phyloP scores from a whole-genome alignment of 2,113 vertebrate genomes.

The Lutjanus erythropterus region DNA sequence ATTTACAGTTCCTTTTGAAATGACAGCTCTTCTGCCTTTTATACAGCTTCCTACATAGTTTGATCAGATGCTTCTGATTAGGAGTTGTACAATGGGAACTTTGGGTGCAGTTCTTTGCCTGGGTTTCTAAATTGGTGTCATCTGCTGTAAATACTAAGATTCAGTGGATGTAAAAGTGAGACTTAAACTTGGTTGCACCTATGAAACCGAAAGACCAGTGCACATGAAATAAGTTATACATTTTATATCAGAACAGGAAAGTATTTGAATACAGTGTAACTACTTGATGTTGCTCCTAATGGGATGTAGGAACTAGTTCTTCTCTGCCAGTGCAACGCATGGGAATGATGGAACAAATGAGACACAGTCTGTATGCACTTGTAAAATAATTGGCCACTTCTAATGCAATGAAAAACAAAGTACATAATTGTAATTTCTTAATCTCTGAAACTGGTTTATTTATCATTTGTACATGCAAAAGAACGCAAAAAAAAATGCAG shows the following conservation, averaged over 20 bases:
- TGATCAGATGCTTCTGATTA: no score
- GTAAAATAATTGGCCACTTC: background rate
- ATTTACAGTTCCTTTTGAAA: background rate
- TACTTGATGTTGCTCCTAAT: background rate
- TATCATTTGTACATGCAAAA: constrained; percentile 72
- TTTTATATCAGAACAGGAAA: background rate
- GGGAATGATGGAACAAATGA: background rate
- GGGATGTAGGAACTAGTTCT: background rate
- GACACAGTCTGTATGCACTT: background rate
- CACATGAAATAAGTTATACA: background rate
- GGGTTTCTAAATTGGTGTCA: background rate
- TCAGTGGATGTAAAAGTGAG: background rate
- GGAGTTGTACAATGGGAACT: background rate
- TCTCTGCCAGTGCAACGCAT: background rate
- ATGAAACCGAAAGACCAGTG: background rate
- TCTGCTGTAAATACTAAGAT: background rate
- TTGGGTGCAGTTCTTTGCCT: background rate
- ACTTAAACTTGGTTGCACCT: background rate
- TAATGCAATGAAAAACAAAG: background rate
- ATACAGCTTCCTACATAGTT: no score
- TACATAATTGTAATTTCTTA: background rate
- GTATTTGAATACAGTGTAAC: background rate
- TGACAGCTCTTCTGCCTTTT: background rate
- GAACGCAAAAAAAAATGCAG: constrained; percentile 42
- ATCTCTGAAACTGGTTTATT: constrained; percentile 52